Evolutionary conservation across 2,113 vertebrate genomes (phyloP), one percentile per base, ranked within the genome.

Genomic region (Amia ocellicauda): DNA sequence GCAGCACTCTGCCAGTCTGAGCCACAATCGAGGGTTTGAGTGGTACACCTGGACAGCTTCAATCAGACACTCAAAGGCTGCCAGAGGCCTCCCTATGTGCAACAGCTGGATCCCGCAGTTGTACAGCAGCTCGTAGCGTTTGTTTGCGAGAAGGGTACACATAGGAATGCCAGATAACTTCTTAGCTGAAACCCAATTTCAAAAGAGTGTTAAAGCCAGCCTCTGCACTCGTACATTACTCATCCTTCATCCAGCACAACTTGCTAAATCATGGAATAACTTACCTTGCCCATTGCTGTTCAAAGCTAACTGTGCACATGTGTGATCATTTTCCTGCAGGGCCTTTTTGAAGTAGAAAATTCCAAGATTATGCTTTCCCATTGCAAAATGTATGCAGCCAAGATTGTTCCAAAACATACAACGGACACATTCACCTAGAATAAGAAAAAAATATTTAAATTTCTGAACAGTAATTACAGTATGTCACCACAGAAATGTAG

Each of bases 341-440:
- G 97, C 95, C 79, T 98, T 98, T 85, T 98, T 98, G 80, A 98
- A 99, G 82, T 99, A 99, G 88, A 98, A 98, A 76, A 98, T 93
- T 42, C 96, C 96, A 43, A 98, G 85, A 50, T 99, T 98, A 84
- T 98, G 95, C 76, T 98, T 98, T 72, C 94, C 96, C 96, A 98
- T 99, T 28, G 97, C 96, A 82, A 98, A 98, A 82, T 99, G 96
- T 74, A 98, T 98, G 77, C 97, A 99, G 52, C 97, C 97, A 75
- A 99, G 92, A 76, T 99, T 99, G 80, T 98, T 99, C 97, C 96
- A 99, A 83, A 98, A 99, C 97, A 99, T 99, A 72, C 96, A 98
- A 1, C 93, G 84, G 58, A 97, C 88, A 77, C 95, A 98, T 92
- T 99, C 97, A 78, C 97, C 97, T 99, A 67, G 16, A 41, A 1